Base-by-base conservation (phyloP, 2,888 invertebrate genomes). In the Isotomurus palustris region DNA sequence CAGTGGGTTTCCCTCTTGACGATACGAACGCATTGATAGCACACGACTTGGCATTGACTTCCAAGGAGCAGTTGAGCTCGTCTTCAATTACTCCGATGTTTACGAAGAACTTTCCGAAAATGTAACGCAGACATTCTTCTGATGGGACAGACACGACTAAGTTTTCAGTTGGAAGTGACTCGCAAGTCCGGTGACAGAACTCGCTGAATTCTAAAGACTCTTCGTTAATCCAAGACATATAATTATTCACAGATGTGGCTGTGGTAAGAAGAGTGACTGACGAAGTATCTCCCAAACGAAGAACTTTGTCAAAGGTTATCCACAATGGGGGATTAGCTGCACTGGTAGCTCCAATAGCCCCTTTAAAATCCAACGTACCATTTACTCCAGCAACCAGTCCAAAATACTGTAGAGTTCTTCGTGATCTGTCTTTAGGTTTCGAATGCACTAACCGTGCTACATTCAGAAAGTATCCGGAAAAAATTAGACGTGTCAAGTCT, bases 161-260 rank as follows among this genome's bases (percentile, higher is more conserved):
- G 1, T 24, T 38, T 24, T 40, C 50, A 21, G 22, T 50, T 3
- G 55, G 48, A 1, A 47, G 25, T 22, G 14, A 12, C 12, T n/a
- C 36, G 17, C 24, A n/a, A 35, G 19, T 51, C 17, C 40, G 24
- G 14, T 27, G 17, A 22, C 56, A 59, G 4, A 51, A 19, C 14
- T 49, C 52, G 19, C 24, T 21, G 8, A 58, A 50, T 3, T 40
- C 36, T 12, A 27, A 43, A 29, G 43, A 58, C 27, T 60, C 57
- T 35, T 57, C 48, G 17, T 41, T 17, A 3, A 60, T 38, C 60
- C 60, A 60, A 12, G 43, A 43, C 22, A 60, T 35, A n/a, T n/a
- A n/a, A n/a, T n/a, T n/a, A 44, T 58, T 47, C 19, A 60, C 29
- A 17, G 53, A 32, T 6, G 58, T 47, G 14, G 49, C 25, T 2